phyloP scores from a whole-genome alignment of 2,797 vertebrate genomes.

The Semotilus atromaculatus region DNA sequence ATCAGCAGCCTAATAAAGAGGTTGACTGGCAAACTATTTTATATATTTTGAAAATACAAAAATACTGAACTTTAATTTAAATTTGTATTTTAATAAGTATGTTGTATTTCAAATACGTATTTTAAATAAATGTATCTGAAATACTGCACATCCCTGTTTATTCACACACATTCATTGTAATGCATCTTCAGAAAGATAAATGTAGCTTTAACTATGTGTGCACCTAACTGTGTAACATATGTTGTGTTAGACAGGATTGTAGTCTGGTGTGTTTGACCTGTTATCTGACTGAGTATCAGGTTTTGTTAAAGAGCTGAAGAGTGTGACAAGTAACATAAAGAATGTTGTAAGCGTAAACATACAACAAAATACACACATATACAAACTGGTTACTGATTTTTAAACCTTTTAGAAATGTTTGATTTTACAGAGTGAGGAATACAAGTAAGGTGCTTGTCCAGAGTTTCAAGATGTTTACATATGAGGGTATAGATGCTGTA shows the following conservation, averaged over 20 bases:
- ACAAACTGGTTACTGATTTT: not conserved
- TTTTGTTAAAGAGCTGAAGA: slow-evolving; percentile 60
- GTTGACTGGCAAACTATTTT: not conserved
- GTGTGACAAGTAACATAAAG: slow-evolving; percentile 66
- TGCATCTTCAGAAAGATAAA: not conserved
- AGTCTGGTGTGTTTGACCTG: slow-evolving; percentile 77
- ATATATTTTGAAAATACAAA: not conserved
- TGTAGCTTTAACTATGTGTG: slow-evolving; percentile 3
- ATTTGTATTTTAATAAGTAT: not conserved
- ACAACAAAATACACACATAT: slow-evolving; percentile 8
- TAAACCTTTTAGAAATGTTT: slow-evolving; percentile 22
- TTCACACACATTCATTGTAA: not conserved
- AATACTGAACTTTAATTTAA: not conserved
- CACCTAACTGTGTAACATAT: slow-evolving; percentile 50
- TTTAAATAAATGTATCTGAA: not conserved
- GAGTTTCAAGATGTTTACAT: slow-evolving; percentile 25
- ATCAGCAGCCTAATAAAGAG: not conserved
- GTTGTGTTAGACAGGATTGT: slow-evolving; percentile 72
- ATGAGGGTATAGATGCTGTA: slow-evolving; percentile 13
- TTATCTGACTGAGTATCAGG: slow-evolving; percentile 66
- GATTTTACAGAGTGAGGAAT: not conserved
- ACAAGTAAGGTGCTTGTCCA: not conserved
- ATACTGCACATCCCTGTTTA: not conserved
- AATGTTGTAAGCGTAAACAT: slow-evolving; percentile 77
- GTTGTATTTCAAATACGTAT: not conserved